A percentile compares a stretch with the other conserved stretches of the same genome.
phyloP scores from a whole-genome alignment of 2,113 vertebrate species.

The Mus spicilegus region DNA sequence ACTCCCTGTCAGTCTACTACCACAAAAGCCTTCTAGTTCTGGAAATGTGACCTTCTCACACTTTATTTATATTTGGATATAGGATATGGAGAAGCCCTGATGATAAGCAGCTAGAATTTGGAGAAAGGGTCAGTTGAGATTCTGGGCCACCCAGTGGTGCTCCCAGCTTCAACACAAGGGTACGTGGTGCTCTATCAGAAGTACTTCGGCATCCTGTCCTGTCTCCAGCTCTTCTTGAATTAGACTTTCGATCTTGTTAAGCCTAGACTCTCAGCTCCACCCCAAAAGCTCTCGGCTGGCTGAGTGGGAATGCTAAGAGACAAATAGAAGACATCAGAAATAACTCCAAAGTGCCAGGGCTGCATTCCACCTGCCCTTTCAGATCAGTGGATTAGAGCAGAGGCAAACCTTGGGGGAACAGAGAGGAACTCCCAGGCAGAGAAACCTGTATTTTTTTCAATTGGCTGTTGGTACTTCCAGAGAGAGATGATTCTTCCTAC shows the following conservation, averaged over 20 bases:
- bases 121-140: not conserved
- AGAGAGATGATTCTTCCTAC: not conserved
- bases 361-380: not conserved
- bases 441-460: not conserved
- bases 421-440: not conserved
- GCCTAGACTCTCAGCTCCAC: not conserved
- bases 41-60: not conserved
- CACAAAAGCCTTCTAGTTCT: not conserved
- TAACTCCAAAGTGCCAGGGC: not conserved
- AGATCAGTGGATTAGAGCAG: not conserved
- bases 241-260: not conserved
- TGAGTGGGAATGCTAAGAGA: not conserved
- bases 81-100: not conserved
- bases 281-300: not conserved
- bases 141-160: not conserved
- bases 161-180: not conserved
- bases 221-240: not conserved
- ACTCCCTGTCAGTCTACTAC: not conserved
- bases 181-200: not conserved
- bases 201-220: not conserved
- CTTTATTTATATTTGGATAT: not conserved
- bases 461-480: not conserved
- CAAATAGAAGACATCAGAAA: not conserved
- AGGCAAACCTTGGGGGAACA: not conserved
- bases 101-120: not conserved